phyloP scores from a whole-genome alignment of 2,888 invertebrate genomes.

The Scelioninae gen. 2 region DNA sequence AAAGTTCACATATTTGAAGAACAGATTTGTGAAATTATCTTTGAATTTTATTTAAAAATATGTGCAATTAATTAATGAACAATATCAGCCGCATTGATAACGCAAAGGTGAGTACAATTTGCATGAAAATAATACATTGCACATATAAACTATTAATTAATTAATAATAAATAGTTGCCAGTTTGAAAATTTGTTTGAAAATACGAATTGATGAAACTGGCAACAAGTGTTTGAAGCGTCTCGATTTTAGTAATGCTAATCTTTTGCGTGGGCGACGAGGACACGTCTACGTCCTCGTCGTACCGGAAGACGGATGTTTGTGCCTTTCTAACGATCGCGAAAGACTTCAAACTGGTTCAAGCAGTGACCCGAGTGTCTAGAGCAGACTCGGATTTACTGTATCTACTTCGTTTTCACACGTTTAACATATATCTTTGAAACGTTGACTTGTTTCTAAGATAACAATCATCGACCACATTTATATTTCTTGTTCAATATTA shows the following conservation, averaged over 20 bases:
- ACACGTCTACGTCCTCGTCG: conserved; percentile 65
- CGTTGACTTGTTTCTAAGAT: no score
- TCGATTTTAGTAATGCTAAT: conserved; percentile 57
- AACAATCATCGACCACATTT: no score
- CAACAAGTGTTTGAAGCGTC: conserved; percentile 55
- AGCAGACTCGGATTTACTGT: conserved; percentile 42
- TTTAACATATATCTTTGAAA: conserved; percentile 1
- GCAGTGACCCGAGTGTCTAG: conserved; percentile 55
- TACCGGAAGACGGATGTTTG: conserved; percentile 69
- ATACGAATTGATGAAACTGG: conserved; percentile 35
- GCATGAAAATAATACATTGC: no score
- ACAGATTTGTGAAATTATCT: no score
- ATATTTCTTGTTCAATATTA: no score
- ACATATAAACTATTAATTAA: no score
- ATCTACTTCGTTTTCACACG: conserved; percentile 3
- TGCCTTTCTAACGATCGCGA: conserved; percentile 70
- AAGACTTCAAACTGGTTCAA: conserved; percentile 61
- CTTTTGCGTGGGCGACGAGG: conserved; percentile 66
- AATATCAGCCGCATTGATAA: no score
- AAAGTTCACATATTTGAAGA: no score
- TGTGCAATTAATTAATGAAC: no score
- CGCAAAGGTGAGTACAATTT: no score
- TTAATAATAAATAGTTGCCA: no score
- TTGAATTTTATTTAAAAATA: no score
- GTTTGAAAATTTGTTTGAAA: conserved; percentile 18